Conservation (phyloP, 2,888 invertebrate species). For the Halictus quadricinctus region DNA sequence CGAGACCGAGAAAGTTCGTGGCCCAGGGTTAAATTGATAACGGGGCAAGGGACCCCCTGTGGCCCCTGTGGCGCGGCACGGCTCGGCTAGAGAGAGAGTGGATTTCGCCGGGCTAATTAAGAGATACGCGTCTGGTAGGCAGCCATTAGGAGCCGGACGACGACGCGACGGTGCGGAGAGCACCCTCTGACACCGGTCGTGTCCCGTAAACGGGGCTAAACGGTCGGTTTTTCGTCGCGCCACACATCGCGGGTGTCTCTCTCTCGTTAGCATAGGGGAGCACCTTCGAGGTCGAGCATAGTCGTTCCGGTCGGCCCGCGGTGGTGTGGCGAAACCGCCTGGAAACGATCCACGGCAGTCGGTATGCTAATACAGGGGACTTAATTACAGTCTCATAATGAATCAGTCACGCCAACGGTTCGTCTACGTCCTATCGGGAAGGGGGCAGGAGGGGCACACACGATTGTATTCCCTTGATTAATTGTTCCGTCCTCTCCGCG, state of each 20-base stretch:
- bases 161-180: not conserved
- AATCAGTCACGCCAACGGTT: slow-evolving; percentile 75
- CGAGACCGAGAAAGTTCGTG: slow-evolving; percentile 62
- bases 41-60: slow-evolving; percentile 40
- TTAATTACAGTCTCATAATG: slow-evolving; percentile 79
- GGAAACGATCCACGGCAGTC: slow-evolving; percentile 54
- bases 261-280: slow-evolving; percentile 76
- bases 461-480: slow-evolving; percentile 73
- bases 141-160: slow-evolving; percentile 58
- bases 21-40: slow-evolving; percentile 70
- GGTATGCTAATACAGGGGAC: slow-evolving; percentile 78
- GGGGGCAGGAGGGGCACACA: slow-evolving; percentile 40
- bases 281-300: slow-evolving; percentile 68
- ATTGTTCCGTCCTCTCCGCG: slow-evolving; percentile 66
- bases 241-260: slow-evolving; percentile 50
- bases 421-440: slow-evolving; percentile 21
- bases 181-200: slow-evolving; percentile 40
- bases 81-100: slow-evolving; percentile 32
- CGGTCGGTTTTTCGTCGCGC: slow-evolving; percentile 52
- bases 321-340: slow-evolving; percentile 61
- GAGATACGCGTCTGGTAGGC: slow-evolving; percentile 73
- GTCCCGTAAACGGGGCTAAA: slow-evolving; percentile 61
- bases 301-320: slow-evolving; percentile 70
- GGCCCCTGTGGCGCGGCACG: slow-evolving; percentile 23
- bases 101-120: slow-evolving; percentile 74